A percentile compares a stretch with the other conserved stretches of the same genome.
Evolutionary conservation across 2,888 invertebrate genomes (phyloP).

Genomic region (Nowickia ferox): DNA sequence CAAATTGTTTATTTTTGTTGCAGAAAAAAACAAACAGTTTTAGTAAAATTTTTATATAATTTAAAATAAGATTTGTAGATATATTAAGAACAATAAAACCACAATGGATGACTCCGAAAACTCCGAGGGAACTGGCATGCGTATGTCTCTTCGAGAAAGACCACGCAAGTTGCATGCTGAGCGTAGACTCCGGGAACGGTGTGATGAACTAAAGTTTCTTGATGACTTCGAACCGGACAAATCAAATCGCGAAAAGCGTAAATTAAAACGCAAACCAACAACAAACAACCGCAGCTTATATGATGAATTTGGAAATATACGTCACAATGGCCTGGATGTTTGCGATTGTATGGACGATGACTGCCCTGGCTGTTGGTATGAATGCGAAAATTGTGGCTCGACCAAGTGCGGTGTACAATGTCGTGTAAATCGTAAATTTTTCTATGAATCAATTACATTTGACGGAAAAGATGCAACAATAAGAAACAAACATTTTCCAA

Average conservation of each 20-base stretch:
- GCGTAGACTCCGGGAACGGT: constrained; percentile 73
- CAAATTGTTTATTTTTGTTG: constrained; percentile 30
- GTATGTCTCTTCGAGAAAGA: constrained; percentile 76
- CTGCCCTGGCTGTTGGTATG: constrained; percentile 94
- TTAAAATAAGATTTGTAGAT: neutral
- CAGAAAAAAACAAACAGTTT: neutral
- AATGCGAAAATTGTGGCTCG: constrained; percentile 89
- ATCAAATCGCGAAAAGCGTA: constrained; percentile 90
- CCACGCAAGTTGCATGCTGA: constrained; percentile 75
- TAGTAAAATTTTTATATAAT: neutral
- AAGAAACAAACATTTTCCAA: constrained; percentile 75
- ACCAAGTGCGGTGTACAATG: constrained; percentile 92
- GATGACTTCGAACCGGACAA: constrained; percentile 91
- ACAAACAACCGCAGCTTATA: constrained; percentile 82
- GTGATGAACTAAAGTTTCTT: constrained; percentile 79
- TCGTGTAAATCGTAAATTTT: constrained; percentile 90
- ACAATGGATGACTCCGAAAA: constrained; percentile 74
- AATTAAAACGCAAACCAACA: constrained; percentile 86
- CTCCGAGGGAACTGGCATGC: constrained; percentile 70
- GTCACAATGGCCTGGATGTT: constrained; percentile 87
- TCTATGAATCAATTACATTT: constrained; percentile 90
- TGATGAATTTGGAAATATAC: constrained; percentile 88
- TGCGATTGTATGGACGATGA: constrained; percentile 92
- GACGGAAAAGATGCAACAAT: constrained; percentile 88
- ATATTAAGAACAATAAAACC: neutral